Evolutionary conservation across 37 sponge, comb jelly and placozoan genomes (phyloP).

Genomic region (Tethya wilhelma): DNA sequence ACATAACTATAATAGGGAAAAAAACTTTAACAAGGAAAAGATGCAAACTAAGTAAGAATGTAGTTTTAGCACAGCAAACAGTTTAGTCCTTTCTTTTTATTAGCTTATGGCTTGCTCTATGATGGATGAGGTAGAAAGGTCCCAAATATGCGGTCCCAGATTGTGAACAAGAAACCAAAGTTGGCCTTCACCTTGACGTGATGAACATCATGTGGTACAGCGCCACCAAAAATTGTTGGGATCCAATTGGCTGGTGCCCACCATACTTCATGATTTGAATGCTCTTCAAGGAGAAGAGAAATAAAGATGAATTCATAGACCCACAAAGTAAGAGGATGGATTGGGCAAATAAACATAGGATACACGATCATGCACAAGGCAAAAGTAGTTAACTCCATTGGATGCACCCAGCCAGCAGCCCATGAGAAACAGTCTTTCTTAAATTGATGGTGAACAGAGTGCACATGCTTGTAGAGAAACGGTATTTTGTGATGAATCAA

Average conservation of each 20-base stretch:
- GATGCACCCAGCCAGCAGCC: conserved; percentile 36
- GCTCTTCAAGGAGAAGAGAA: conserved; percentile 23
- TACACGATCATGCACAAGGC: conserved; percentile 1
- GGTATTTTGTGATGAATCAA: conserved; percentile 10
- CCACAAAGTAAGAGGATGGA: conserved; percentile 20
- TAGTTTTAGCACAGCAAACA: too few species aligned
- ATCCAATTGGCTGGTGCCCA: conserved; percentile 16
- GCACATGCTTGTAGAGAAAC: conserved; percentile 16
- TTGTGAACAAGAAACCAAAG: conserved; percentile 15
- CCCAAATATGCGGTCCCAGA: conserved; percentile 33
- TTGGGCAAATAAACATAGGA: background rate
- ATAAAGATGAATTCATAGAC: background rate
- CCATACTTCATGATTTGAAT: conserved; percentile 23
- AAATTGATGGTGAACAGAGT: conserved; percentile 22
- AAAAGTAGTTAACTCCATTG: background rate
- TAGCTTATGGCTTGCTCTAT: too few species aligned
- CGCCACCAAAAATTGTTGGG: conserved; percentile 20
- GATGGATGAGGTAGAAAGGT: conserved; percentile 9
- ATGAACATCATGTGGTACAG: conserved; percentile 34
- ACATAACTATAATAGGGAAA: too few species aligned
- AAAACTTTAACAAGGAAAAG: too few species aligned
- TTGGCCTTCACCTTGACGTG: conserved; percentile 20
- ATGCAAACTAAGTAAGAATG: too few species aligned
- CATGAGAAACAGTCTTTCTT: conserved; percentile 13
- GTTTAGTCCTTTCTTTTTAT: too few species aligned